phyloP scores from a whole-genome alignment of 2,797 vertebrate genomes.

The Craterocephalus amniculus region DNA sequence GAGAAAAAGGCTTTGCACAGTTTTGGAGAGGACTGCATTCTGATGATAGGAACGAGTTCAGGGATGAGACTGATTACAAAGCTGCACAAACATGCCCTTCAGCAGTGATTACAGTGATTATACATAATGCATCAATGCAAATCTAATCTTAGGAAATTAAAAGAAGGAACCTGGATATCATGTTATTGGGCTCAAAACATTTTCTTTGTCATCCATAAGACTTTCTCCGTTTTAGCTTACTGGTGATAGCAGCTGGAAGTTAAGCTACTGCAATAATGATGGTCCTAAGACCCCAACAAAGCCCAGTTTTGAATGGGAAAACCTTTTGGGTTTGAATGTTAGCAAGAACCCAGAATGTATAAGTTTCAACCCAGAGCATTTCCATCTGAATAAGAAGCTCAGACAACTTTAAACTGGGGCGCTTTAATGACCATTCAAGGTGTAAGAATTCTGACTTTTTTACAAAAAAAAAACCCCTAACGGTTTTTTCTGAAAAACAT shows the following conservation, averaged over 20 bases:
- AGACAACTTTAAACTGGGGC: neutral
- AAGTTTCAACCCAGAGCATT: neutral
- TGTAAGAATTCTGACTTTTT: too few relatives aligned
- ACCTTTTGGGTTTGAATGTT: neutral
- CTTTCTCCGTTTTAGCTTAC: neutral
- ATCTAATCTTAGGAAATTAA: neutral
- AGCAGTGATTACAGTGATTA: neutral
- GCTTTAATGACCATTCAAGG: neutral
- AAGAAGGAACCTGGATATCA: neutral
- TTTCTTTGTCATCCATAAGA: neutral
- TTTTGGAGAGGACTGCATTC: conserved; percentile 61
- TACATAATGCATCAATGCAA: neutral
- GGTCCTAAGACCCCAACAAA: too few relatives aligned
- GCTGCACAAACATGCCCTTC: neutral
- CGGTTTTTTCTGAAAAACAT: too few relatives aligned
- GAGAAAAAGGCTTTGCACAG: conserved; percentile 71
- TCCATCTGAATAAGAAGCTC: neutral
- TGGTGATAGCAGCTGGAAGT: neutral
- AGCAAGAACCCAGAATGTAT: neutral
- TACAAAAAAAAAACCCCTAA: too few relatives aligned
- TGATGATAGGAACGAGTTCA: conserved; percentile 33
- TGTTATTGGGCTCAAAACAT: neutral
- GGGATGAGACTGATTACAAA: neutral
- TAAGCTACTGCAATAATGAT: neutral
- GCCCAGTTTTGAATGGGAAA: too few relatives aligned